Percentiles rank a stretch among this genome's conserved stretches.
Conservation (phyloP, 2,113 vertebrate species). For the Hippolais icterina region DNA sequence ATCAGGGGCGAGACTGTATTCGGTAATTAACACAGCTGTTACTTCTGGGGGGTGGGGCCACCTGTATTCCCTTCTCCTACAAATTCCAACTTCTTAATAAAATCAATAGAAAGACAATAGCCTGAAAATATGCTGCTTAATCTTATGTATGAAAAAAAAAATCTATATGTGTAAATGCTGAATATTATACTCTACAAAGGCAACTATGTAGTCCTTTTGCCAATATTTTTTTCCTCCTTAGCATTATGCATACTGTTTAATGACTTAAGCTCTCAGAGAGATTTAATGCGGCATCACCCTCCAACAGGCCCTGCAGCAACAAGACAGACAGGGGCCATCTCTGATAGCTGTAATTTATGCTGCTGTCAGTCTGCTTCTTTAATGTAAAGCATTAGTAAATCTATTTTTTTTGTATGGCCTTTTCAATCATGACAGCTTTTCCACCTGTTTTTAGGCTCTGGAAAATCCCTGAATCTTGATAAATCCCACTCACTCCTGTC, state of each 20-base stretch:
- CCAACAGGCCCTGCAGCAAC: background rate
- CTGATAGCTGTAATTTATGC: background rate
- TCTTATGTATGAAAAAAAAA: background rate
- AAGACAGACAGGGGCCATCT: background rate
- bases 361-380: background rate
- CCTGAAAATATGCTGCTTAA: background rate
- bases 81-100: background rate
- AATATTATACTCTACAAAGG: background rate
- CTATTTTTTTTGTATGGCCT: background rate
- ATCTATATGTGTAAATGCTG: background rate
- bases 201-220: background rate
- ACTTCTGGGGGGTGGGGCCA: background rate
- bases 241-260: background rate
- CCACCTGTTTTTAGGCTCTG: background rate
- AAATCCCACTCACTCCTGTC: background rate
- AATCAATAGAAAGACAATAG: background rate
- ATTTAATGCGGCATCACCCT: background rate
- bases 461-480: background rate
- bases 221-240: background rate
- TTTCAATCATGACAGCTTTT: background rate
- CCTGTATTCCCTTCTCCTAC: background rate
- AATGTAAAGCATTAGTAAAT: background rate
- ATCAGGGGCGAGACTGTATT: background rate
- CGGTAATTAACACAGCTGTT: background rate
- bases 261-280: background rate